Evolutionary conservation across 2,888 invertebrate species (phyloP).

Genomic region (Petrophora chlorosata): DNA sequence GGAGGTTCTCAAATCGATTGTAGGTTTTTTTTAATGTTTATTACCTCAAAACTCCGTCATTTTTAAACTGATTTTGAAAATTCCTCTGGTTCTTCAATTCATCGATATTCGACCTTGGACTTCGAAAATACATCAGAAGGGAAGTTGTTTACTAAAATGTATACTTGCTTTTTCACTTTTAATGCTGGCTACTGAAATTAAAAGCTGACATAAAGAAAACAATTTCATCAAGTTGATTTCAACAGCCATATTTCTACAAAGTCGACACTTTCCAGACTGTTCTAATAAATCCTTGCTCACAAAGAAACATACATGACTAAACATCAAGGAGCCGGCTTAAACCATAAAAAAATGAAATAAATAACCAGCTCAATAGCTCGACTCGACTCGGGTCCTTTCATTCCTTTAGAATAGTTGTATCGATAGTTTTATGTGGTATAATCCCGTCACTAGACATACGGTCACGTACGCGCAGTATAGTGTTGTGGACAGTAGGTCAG

Average conservation of each 20-base stretch:
- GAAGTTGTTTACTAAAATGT: no score
- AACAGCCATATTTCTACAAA: not conserved
- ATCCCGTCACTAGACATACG: constrained; percentile 33
- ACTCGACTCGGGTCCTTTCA: constrained; percentile 20
- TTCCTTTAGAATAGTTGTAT: constrained; percentile 23
- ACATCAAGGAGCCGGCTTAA: constrained; percentile 12
- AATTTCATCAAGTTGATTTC: no score
- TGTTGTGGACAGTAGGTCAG: constrained; percentile 6
- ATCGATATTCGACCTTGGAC: no score
- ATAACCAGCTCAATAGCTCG: constrained; percentile 17
- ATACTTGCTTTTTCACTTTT: no score
- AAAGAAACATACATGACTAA: constrained; percentile 18
- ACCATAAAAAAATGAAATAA: constrained; percentile 16
- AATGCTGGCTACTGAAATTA: no score
- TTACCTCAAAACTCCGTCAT: no score
- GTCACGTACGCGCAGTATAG: constrained; percentile 25
- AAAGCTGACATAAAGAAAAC: no score
- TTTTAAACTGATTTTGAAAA: no score
- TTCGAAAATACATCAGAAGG: no score
- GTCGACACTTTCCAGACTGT: not conserved
- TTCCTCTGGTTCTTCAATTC: no score
- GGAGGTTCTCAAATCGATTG: no score
- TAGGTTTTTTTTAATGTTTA: no score
- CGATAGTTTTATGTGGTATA: constrained; percentile 28
- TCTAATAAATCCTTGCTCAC: constrained; percentile 1